Percentiles rank a stretch among this genome's conserved stretches.
Evolutionary conservation across 1,140 invertebrate species (phyloP).

Genomic region (Tetragnatha versicolor): DNA sequence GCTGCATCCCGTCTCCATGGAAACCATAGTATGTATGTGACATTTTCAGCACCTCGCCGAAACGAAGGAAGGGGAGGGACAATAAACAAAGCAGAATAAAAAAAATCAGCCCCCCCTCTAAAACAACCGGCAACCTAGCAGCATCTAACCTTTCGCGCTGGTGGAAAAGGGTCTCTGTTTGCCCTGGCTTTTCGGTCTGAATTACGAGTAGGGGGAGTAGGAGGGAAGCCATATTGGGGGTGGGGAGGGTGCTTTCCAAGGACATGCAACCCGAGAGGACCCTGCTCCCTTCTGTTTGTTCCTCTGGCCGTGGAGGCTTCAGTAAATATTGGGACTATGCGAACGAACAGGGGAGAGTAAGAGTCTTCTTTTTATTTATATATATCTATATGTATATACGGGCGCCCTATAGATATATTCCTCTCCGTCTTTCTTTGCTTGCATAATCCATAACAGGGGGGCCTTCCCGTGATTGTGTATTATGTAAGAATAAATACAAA

Average conservation of each 20-base stretch:
- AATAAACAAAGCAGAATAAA: not conserved
- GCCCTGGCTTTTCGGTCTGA: slow-evolving; percentile 51
- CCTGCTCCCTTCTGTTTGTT: slow-evolving; percentile 50
- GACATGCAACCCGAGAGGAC: slow-evolving; percentile 52
- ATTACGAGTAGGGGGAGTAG: slow-evolving; percentile 42
- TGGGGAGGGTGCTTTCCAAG: slow-evolving; percentile 43
- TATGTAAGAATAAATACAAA: slow-evolving; percentile 59
- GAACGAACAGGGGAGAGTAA: slow-evolving; percentile 40
- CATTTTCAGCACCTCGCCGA: slow-evolving; percentile 9
- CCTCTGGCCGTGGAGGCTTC: slow-evolving; percentile 50
- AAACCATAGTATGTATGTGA: slow-evolving; percentile 48
- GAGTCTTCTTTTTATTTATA: slow-evolving; percentile 48
- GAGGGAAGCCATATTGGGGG: slow-evolving; percentile 34
- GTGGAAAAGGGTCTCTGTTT: slow-evolving; percentile 48
- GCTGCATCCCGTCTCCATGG: slow-evolving; percentile 34
- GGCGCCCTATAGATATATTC: slow-evolving; percentile 28
- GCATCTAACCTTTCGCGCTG: slow-evolving; percentile 54
- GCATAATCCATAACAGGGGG: slow-evolving; percentile 56
- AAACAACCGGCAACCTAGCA: slow-evolving; percentile 51
- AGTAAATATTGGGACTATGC: slow-evolving; percentile 53
- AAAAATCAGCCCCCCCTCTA: slow-evolving; percentile 13
- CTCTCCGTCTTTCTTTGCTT: slow-evolving; percentile 52
- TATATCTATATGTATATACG: slow-evolving; percentile 39
- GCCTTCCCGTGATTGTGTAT: slow-evolving; percentile 55
- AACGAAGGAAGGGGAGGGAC: not conserved